phyloP scores from a whole-genome alignment of 2,797 vertebrate genomes.

The Myotis pilosus region DNA sequence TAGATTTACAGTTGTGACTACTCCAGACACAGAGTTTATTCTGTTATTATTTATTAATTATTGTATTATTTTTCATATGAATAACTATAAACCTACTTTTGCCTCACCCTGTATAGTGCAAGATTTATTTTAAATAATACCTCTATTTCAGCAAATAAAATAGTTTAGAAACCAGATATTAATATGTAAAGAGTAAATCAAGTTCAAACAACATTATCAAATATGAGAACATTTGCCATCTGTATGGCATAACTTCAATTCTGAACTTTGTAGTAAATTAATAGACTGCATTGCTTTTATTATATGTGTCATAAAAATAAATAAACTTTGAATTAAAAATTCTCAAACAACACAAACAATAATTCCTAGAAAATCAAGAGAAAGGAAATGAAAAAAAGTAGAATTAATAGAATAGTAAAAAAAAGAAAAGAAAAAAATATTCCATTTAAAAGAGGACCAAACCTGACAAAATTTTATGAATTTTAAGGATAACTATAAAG shows the following conservation, averaged over 20 bases:
- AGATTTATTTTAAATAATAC: background rate
- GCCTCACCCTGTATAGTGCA: background rate
- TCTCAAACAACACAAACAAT: background rate
- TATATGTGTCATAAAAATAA: background rate
- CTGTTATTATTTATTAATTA: background rate
- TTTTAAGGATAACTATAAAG: background rate
- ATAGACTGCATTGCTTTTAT: background rate
- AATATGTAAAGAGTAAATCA: background rate
- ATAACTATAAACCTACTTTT: background rate
- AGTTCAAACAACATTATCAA: background rate
- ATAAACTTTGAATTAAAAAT: background rate
- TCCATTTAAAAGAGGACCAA: background rate
- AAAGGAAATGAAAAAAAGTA: background rate
- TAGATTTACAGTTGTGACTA: background rate
- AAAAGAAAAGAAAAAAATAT: background rate
- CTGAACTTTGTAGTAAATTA: background rate
- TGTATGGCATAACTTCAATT: background rate
- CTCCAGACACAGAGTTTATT: background rate
- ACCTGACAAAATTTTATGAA: background rate
- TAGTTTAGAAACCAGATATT: background rate
- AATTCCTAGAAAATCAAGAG: background rate
- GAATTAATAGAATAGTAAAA: background rate
- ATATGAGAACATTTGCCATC: background rate
- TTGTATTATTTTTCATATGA: background rate
- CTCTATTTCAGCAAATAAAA: background rate